Evolutionary conservation across 2,888 invertebrate genomes (phyloP).

Genomic region (Drosophila merina): DNA sequence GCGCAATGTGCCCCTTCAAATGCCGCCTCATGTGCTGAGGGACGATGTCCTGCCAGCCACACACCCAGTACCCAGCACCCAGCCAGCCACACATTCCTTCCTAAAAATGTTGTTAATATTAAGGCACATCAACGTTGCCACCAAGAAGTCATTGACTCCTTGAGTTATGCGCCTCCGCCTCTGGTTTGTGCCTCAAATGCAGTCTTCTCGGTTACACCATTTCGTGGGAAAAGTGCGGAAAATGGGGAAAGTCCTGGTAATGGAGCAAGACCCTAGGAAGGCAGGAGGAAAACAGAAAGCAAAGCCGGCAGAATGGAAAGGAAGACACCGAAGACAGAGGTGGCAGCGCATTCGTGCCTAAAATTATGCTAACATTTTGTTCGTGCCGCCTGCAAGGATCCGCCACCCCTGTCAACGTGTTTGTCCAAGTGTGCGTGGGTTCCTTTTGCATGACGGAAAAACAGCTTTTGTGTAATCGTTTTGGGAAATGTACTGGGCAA

Average conservation of each 20-base stretch:
- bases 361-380: conserved; percentile 76
- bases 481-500: conserved; percentile 45
- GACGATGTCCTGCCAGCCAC: conserved; percentile 10
- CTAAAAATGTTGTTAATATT: conserved; percentile 74
- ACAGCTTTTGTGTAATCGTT: conserved; percentile 47
- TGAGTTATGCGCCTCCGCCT: conserved; percentile 71
- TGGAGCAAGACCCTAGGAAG: not conserved
- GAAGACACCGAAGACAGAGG: conserved; percentile 27
- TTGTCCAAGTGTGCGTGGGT: conserved; percentile 42
- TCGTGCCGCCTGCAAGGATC: conserved; percentile 48
- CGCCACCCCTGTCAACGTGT: conserved; percentile 31
- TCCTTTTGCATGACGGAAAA: conserved; percentile 50
- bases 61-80: too few relatives aligned
- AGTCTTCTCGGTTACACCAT: conserved; percentile 49
- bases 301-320: conserved; percentile 13
- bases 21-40: conserved; percentile 49
- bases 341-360: conserved; percentile 69
- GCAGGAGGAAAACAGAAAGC: not conserved
- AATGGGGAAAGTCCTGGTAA: conserved; percentile 3
- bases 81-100: not conserved
- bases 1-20: conserved; percentile 75
- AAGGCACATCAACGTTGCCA: conserved; percentile 80
- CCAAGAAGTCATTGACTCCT: conserved; percentile 83
- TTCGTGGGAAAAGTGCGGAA: conserved; percentile 38
- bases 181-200: conserved; percentile 19